Percentiles rank a stretch among this genome's conserved stretches.
phyloP scores from a whole-genome alignment of 2,113 vertebrate species.

The Chionomys nivalis region DNA sequence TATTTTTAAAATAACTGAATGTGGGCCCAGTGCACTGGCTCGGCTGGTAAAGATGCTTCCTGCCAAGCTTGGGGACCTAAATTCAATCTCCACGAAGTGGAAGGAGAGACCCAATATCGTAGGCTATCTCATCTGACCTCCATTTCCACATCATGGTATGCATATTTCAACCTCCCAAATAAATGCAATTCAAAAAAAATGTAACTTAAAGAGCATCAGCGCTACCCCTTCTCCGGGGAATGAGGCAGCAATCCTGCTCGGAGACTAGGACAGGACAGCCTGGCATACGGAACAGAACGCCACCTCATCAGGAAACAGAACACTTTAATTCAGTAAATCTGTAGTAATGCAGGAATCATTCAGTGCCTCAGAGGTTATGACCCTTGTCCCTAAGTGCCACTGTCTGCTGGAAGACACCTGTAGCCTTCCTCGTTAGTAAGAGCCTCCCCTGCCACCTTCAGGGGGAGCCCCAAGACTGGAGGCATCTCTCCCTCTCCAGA shows the following conservation, averaged over 20 bases:
- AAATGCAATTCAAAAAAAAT: not conserved
- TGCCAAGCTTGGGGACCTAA: not conserved
- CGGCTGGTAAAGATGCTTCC: not conserved
- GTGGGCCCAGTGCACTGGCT: not conserved
- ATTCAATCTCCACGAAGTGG: not conserved
- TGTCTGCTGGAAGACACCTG: not conserved
- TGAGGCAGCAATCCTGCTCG: no score
- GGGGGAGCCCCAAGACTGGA: no score
- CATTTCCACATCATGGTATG: not conserved
- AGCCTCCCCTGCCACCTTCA: not conserved
- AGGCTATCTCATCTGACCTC: not conserved
- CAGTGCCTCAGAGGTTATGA: not conserved
- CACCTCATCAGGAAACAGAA: not conserved
- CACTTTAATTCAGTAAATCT: not conserved
- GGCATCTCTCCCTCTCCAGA: not conserved
- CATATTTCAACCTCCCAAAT: not conserved
- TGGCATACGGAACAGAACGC: fast-evolving
- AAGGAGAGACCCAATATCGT: not conserved
- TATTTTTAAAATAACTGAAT: not conserved
- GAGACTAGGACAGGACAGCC: fast-evolving
- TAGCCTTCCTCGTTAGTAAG: not conserved
- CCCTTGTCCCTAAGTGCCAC: not conserved
- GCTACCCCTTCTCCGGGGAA: no score
- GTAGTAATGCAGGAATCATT: not conserved
- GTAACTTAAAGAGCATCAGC: no score